phyloP scores from a whole-genome alignment of 2,888 invertebrate genomes.

The Drosophila mimetica region DNA sequence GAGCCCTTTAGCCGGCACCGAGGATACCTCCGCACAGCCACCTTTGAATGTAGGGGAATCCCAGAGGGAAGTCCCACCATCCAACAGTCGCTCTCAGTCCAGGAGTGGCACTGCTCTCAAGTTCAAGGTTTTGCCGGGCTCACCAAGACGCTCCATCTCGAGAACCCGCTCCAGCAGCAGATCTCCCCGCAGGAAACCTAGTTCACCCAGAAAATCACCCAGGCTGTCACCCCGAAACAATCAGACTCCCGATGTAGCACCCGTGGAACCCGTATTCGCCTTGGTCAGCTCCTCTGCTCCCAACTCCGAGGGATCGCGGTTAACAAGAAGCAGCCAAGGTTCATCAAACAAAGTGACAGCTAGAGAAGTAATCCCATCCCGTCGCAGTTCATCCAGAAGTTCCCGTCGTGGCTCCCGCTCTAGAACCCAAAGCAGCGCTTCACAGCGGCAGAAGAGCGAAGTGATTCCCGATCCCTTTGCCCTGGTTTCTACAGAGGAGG shows the following conservation, averaged over 20 bases:
- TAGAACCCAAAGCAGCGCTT: neutral
- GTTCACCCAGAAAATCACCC: conserved; percentile 1
- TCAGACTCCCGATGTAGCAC: neutral
- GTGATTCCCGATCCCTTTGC: conserved; percentile 5
- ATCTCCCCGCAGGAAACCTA: neutral
- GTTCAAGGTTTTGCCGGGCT: neutral
- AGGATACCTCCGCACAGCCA: no score
- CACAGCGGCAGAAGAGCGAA: neutral
- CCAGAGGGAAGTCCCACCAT: no score
- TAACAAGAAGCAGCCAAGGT: neutral
- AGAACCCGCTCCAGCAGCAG: neutral
- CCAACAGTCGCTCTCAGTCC: neutral
- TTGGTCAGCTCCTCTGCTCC: neutral
- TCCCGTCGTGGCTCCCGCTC: neutral
- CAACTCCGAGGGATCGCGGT: neutral
- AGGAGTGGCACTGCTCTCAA: neutral
- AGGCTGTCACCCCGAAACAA: neutral
- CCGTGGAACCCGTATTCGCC: neutral
- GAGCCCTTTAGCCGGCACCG: neutral
- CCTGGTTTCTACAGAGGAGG: conserved; percentile 35
- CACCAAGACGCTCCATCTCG: neutral
- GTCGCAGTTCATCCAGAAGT: neutral
- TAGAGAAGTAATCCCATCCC: neutral
- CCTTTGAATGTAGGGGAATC: no score
- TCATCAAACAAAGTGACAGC: neutral